phyloP scores from a whole-genome alignment of 2,113 vertebrate genomes.

The Oriolus oriolus region DNA sequence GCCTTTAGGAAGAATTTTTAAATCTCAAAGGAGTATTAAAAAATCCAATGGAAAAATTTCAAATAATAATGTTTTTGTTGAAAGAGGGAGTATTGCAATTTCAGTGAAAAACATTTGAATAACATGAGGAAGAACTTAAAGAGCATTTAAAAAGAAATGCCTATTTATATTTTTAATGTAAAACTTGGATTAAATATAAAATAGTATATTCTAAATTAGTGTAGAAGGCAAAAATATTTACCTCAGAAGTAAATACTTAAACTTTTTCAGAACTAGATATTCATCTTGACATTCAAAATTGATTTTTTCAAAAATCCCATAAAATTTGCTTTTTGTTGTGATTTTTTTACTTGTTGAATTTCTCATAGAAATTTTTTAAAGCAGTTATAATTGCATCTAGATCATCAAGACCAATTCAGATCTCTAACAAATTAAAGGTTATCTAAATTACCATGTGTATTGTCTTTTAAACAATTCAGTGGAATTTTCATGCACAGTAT shows the following conservation, averaged over 20 bases:
- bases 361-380: neutral
- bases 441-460: neutral
- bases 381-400: neutral
- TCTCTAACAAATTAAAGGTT: neutral
- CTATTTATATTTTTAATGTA: neutral
- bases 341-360: neutral
- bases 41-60: neutral
- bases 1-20: neutral
- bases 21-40: neutral
- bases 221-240: neutral
- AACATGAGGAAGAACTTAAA: neutral
- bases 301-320: neutral
- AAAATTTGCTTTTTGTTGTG: neutral
- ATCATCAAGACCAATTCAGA: neutral
- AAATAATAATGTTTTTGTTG: neutral
- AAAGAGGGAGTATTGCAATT: neutral
- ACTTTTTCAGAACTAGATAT: neutral
- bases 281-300: neutral
- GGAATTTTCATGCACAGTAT: neutral
- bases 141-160: neutral
- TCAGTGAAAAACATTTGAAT: neutral
- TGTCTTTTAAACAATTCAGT: neutral
- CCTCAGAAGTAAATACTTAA: neutral
- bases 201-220: neutral
- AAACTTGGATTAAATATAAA: neutral